Percentiles rank a stretch among this genome's conserved stretches.
Conservation (phyloP, 2,797 vertebrate species). For the Decapterus maruadsi region DNA sequence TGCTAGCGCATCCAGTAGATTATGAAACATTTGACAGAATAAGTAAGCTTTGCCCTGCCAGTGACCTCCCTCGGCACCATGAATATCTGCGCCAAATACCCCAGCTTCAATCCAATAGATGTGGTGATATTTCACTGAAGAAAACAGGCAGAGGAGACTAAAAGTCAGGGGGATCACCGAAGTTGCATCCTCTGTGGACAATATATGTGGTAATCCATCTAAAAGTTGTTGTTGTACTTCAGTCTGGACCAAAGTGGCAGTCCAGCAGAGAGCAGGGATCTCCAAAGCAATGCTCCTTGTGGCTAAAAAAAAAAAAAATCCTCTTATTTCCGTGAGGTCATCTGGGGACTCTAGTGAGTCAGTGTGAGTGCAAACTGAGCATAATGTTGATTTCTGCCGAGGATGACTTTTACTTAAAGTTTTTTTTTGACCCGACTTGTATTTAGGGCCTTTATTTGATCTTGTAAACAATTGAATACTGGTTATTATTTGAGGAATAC, state of each 20-base stretch:
- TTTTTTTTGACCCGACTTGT: too few species aligned
- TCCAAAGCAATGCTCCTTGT: neutral
- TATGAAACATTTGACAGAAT: neutral
- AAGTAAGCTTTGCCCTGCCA: neutral
- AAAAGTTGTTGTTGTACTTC: neutral
- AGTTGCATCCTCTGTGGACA: neutral
- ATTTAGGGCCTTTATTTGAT: too few species aligned
- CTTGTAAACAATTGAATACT: too few species aligned
- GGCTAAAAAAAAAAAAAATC: neutral
- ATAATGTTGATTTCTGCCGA: constrained; percentile 21
- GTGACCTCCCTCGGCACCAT: neutral
- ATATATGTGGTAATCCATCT: neutral
- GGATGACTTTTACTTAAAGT: too few species aligned
- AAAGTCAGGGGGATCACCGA: neutral
- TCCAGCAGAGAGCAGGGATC: neutral
- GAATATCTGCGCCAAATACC: neutral
- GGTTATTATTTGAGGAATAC: too few species aligned
- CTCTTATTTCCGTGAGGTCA: neutral
- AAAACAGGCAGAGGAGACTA: neutral
- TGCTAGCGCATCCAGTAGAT: neutral
- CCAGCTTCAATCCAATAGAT: neutral
- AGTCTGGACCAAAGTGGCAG: neutral
- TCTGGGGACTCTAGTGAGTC: constrained; percentile 5
- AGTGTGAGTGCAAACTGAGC: constrained; percentile 26
- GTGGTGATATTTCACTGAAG: neutral